Evolutionary conservation across 2,797 vertebrate species (phyloP), one percentile per base, ranked within the genome.

Genomic region (Rachycentron canadum): DNA sequence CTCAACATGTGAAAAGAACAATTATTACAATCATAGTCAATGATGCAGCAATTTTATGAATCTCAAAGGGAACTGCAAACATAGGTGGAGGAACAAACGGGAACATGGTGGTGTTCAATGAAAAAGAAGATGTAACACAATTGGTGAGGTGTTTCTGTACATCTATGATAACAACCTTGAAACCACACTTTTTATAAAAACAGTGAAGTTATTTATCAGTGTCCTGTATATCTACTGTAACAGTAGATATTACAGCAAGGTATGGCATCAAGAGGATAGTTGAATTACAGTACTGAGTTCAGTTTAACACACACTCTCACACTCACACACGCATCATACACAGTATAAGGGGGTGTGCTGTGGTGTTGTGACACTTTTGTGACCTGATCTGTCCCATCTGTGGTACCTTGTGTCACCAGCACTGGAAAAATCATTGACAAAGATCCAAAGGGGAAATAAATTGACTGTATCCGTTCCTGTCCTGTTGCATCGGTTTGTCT

Each of bases 21-120:
- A 3, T 64, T 49, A 28, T 66, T 90, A 90, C 85, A 90, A 88
- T 91, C 89, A 85, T 79, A 82, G 88, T 88, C 75, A 83, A 86
- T 8, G 69, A 77, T 64, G 76, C 79, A 86, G 83, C 76, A 83
- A 12, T 81, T 38, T 23, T 21, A 70, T 69, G n/a, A 81, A 57
- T 73, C 34, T 63, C 13, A 77, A 77, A 79, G 49, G 64, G 40
- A 81, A 58, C 52, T 34, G 38, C n/a, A 52, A 56, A 55, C 8
- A 56, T 47, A 71, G n/a, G 36, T 30, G 52, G 28, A 69, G 13
- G 55, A 41, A 61, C 61, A 10, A 1, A 62, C 19, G 34, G 47
- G 67, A 47, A 62, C 3, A 16, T 60, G 25, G 19, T 63, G 28
- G 67, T 13, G 6, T 25, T 40, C 10, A 76, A 1, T 49, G 10